Conservation (phyloP, 2,113 vertebrate genomes). For the Semnopithecus entellus region DNA sequence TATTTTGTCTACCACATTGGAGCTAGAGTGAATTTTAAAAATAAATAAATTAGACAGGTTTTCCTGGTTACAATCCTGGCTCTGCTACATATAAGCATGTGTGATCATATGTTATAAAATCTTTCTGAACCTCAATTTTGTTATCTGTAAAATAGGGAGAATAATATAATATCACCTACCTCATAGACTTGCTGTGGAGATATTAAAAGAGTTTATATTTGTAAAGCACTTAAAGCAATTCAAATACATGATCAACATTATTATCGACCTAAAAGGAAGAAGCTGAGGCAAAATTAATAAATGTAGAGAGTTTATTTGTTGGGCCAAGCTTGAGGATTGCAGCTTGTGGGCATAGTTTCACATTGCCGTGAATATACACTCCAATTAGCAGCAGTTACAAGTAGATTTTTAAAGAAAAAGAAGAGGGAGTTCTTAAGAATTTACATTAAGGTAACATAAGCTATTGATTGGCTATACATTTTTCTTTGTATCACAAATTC, state of each 20-base stretch:
- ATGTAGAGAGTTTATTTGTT: no score
- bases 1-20: not conserved
- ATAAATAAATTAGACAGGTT: not conserved
- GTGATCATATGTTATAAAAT: not conserved
- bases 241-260: not conserved
- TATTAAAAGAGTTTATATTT: not conserved
- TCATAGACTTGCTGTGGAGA: not conserved
- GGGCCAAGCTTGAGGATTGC: no score
- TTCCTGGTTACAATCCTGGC: not conserved
- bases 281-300: no score
- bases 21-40: constrained; percentile 9
- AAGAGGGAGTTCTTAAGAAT: no score
- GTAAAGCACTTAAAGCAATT: not conserved
- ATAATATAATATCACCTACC: not conserved
- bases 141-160: not conserved
- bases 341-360: no score
- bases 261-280: no score
- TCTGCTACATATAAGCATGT: not conserved
- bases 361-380: no score
- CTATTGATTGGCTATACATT: no score
- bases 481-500: no score
- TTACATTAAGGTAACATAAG: no score
- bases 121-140: not conserved
- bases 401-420: no score
- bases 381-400: no score